These are phyloP conservation scores for Drosophila eugracilis DNA, from an alignment of 1,140 invertebrate species.

Conservation along the genomic window DNA sequence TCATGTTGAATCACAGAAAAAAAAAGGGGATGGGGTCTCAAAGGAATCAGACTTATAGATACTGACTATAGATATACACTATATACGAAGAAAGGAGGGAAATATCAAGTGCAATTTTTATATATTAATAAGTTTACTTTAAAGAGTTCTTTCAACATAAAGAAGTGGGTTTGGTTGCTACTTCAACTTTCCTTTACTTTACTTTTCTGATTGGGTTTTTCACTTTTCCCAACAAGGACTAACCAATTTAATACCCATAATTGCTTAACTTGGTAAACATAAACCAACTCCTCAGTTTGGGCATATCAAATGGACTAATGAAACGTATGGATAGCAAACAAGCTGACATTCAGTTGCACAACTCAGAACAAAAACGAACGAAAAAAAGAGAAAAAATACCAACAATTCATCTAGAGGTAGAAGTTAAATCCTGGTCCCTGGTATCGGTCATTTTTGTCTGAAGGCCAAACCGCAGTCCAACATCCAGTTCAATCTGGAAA, in stretches of 20 bases:
- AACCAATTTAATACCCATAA: background rate
- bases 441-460: constrained; percentile 76
- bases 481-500: constrained; percentile 55
- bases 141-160: no score
- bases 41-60: constrained; percentile 16
- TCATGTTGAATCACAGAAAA: constrained; percentile 74
- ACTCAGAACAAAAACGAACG: constrained; percentile 15
- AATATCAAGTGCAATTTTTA: no score
- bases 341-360: constrained; percentile 19
- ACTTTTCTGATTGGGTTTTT: no score
- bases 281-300: constrained; percentile 1
- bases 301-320: constrained; percentile 17
- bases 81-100: no score
- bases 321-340: constrained; percentile 2
- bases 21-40: constrained; percentile 30
- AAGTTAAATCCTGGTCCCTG: constrained; percentile 52
- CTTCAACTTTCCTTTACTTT: no score
- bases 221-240: background rate
- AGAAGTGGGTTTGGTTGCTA: no score
- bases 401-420: constrained; percentile 8
- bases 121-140: no score
- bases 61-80: constrained; percentile 49
- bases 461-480: constrained; percentile 73
- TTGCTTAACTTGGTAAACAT: constrained; percentile 3
- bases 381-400: no score